Evolutionary conservation across 2,797 vertebrate species (phyloP).

Genomic region (Smutsia temminckii): DNA sequence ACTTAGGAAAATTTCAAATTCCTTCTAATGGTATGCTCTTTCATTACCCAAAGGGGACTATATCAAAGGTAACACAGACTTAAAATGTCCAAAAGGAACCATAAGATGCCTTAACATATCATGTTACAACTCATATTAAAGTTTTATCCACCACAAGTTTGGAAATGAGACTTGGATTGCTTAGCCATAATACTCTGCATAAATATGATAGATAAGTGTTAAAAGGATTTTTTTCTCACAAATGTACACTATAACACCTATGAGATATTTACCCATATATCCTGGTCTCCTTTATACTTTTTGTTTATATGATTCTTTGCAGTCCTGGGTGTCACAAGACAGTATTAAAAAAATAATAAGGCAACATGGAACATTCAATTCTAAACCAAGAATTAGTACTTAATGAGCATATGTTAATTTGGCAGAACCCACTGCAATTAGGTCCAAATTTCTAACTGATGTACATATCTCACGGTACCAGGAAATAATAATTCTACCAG

Average conservation of each 20-base stretch:
- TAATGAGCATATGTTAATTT: background rate
- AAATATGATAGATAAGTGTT: background rate
- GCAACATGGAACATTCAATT: background rate
- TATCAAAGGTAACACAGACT: conserved; percentile 86
- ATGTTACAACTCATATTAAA: conserved; percentile 81
- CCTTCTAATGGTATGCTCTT: conserved; percentile 77
- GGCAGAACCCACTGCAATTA: background rate
- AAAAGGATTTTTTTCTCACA: background rate
- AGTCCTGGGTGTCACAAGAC: background rate
- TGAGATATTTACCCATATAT: background rate
- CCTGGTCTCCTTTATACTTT: background rate
- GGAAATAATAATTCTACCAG: background rate
- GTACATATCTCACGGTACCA: background rate
- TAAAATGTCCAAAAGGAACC: conserved; percentile 85
- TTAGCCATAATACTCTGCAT: background rate
- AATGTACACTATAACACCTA: background rate
- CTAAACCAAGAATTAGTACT: background rate
- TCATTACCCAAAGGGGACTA: conserved; percentile 84
- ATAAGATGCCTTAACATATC: conserved; percentile 83
- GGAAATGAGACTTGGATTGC: conserved; percentile 53
- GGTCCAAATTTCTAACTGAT: background rate
- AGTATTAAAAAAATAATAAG: background rate
- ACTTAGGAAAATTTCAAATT: conserved; percentile 87
- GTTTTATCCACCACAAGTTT: conserved; percentile 21
- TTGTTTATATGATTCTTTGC: background rate